A percentile compares a stretch with the other conserved stretches of the same genome.
Evolutionary conservation across 2,888 invertebrate species (phyloP).

Genomic region (Ariolimax columbianus): DNA sequence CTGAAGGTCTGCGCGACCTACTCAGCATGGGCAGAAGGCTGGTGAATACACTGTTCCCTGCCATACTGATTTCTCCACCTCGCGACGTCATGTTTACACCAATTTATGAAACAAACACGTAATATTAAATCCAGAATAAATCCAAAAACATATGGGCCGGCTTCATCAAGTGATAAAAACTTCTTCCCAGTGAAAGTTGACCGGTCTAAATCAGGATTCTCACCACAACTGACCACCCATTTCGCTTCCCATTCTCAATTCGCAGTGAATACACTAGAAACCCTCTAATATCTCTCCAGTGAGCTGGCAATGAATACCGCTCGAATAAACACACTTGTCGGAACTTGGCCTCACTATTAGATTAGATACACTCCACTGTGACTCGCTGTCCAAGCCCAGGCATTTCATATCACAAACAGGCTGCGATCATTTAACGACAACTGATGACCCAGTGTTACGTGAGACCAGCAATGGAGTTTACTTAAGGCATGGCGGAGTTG

Average conservation of each 20-base stretch:
- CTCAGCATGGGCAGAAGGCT: constrained; percentile 65
- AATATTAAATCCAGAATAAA: not conserved
- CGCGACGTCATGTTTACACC: constrained; percentile 19
- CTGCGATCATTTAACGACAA: too few relatives aligned
- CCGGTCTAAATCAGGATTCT: too few relatives aligned
- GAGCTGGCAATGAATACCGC: not conserved
- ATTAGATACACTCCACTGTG: not conserved
- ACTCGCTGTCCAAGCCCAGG: not conserved
- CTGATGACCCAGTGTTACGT: too few relatives aligned
- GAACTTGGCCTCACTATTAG: not conserved
- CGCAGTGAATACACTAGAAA: not conserved
- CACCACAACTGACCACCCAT: too few relatives aligned
- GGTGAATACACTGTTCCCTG: constrained; percentile 30
- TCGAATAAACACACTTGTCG: not conserved
- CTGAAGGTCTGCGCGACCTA: constrained; percentile 69
- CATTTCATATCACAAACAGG: not conserved
- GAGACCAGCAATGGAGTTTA: too few relatives aligned
- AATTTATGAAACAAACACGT: too few relatives aligned
- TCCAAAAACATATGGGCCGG: too few relatives aligned
- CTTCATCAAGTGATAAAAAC: too few relatives aligned
- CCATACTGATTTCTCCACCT: constrained; percentile 11
- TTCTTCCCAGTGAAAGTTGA: not conserved
- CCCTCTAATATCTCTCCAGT: not conserved
- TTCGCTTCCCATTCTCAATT: too few relatives aligned
- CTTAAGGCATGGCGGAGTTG: too few relatives aligned